phyloP scores from a whole-genome alignment of 1,140 invertebrate genomes.

The Hylaeus volcanicus region DNA sequence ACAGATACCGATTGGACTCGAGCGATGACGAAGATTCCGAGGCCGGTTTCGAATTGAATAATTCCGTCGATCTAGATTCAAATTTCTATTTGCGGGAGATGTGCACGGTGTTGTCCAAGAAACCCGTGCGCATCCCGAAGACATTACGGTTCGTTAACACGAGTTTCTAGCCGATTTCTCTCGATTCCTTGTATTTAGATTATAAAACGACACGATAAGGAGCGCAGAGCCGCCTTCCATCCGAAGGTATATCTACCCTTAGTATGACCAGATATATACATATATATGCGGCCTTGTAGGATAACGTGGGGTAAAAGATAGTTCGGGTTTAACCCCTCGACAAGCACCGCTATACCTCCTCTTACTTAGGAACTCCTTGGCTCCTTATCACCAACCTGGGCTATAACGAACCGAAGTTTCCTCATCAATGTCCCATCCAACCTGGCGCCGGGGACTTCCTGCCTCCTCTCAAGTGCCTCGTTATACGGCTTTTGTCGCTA shows the following conservation, averaged over 20 bases:
- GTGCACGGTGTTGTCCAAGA: conserved; percentile 1
- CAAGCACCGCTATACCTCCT: conserved; percentile 60
- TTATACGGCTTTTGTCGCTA: conserved; percentile 66
- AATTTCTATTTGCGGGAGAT: conserved; percentile 36
- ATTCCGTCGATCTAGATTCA: conserved; percentile 23
- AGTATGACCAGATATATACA: conserved; percentile 64
- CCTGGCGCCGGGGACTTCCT: conserved; percentile 66
- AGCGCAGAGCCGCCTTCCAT: conserved; percentile 36
- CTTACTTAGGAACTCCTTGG: conserved; percentile 70
- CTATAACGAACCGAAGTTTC: conserved; percentile 72
- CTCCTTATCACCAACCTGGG: conserved; percentile 64
- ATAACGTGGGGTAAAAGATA: conserved; percentile 69
- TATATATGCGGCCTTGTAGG: conserved; percentile 64
- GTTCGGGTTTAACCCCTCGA: conserved; percentile 68
- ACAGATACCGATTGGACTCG: no score
- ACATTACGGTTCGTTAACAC: conserved; percentile 46
- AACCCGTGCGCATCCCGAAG: not conserved
- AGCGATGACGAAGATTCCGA: no score
- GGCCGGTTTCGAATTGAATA: not conserved
- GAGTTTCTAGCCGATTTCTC: conserved; percentile 52
- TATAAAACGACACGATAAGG: conserved; percentile 70
- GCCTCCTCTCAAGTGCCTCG: conserved; percentile 57
- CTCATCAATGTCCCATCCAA: conserved; percentile 75
- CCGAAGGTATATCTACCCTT: conserved; percentile 60
- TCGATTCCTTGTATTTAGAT: conserved; percentile 67